phyloP scores from a whole-genome alignment of 1,140 invertebrate species.

The Coelopa frigida region DNA sequence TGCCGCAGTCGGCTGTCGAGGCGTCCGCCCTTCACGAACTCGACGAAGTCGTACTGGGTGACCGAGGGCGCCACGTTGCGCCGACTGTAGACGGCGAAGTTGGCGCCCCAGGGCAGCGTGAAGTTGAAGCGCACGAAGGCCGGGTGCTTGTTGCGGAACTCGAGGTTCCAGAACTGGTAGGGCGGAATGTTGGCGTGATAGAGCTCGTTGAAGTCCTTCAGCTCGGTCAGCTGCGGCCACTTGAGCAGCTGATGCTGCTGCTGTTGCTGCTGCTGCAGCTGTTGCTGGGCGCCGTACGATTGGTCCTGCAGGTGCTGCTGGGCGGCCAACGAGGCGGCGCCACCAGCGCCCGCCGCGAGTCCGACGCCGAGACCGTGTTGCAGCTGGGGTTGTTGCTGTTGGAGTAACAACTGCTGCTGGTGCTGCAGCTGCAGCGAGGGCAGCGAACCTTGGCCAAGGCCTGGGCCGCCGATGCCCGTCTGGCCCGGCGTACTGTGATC shows the following conservation, averaged over 20 bases:
- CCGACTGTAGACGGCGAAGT: slow-evolving; percentile 88
- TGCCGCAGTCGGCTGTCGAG: slow-evolving; percentile 59
- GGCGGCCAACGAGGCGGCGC: slow-evolving; percentile 27
- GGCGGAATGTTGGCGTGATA: slow-evolving; percentile 74
- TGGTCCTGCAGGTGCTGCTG: slow-evolving; percentile 41
- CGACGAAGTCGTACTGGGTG: slow-evolving; percentile 91
- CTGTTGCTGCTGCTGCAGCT: slow-evolving; percentile 48
- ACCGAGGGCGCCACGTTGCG: slow-evolving; percentile 87
- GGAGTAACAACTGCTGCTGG: slow-evolving; percentile 35
- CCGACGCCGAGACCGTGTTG: slow-evolving; percentile 13
- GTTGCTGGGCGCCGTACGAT: slow-evolving; percentile 37
- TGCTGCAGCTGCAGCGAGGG: slow-evolving; percentile 19
- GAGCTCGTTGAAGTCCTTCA: slow-evolving; percentile 72
- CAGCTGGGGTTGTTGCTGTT: slow-evolving; percentile 39
- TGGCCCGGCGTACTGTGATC: slow-evolving; percentile 48
- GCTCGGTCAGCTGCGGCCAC: slow-evolving; percentile 73
- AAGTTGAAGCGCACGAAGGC: slow-evolving; percentile 85
- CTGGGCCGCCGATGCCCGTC: slow-evolving; percentile 7
- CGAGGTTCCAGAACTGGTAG: slow-evolving; percentile 85
- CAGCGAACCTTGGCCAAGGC: slow-evolving; percentile 15
- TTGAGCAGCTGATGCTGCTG: slow-evolving; percentile 58
- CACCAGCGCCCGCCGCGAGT: slow-evolving; percentile 14
- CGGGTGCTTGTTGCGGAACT: slow-evolving; percentile 81
- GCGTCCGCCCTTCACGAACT: slow-evolving; percentile 78
- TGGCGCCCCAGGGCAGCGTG: slow-evolving; percentile 80